phyloP scores from a whole-genome alignment of 1,140 invertebrate species.

The Phymastichus coffea region DNA sequence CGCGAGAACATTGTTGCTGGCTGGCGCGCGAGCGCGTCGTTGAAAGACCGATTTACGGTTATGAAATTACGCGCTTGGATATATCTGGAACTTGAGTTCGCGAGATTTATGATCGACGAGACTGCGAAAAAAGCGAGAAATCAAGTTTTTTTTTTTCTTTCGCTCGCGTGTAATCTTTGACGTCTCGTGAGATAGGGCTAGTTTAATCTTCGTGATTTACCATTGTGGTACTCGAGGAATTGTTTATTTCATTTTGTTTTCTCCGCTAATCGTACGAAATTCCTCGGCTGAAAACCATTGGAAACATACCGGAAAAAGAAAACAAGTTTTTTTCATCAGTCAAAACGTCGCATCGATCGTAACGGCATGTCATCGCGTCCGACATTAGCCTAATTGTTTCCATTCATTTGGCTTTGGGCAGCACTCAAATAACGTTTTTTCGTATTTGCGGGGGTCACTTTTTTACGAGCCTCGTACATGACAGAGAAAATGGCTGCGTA shows the following conservation, averaged over 20 bases:
- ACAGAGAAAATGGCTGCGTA: background rate
- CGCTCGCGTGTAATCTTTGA: slow-evolving; percentile 3
- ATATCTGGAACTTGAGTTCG: background rate
- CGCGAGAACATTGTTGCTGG: background rate
- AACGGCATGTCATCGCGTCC: too few relatives aligned
- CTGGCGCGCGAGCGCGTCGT: slow-evolving; percentile 33
- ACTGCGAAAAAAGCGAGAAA: slow-evolving; percentile 18
- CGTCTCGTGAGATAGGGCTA: background rate
- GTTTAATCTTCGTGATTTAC: slow-evolving; percentile 16
- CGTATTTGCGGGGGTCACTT: background rate
- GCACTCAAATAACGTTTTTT: slow-evolving; percentile 10
- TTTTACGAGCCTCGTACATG: background rate
- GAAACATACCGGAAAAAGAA: too few relatives aligned
- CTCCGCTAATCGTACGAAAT: too few relatives aligned
- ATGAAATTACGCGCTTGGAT: slow-evolving; percentile 44
- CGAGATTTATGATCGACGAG: slow-evolving; percentile 37
- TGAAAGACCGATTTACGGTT: slow-evolving; percentile 55
- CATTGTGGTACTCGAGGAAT: too few relatives aligned
- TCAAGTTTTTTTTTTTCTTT: slow-evolving; percentile 18
- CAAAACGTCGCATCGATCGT: too few relatives aligned
- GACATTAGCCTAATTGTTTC: slow-evolving; percentile 26
- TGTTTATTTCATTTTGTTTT: too few relatives aligned
- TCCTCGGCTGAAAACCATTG: too few relatives aligned
- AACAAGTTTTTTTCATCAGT: too few relatives aligned
- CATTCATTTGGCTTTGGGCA: slow-evolving; percentile 14